Evolutionary conservation across 2,113 vertebrate species (phyloP), one percentile per base, ranked within the genome.

Genomic region (Pandion haliaetus): DNA sequence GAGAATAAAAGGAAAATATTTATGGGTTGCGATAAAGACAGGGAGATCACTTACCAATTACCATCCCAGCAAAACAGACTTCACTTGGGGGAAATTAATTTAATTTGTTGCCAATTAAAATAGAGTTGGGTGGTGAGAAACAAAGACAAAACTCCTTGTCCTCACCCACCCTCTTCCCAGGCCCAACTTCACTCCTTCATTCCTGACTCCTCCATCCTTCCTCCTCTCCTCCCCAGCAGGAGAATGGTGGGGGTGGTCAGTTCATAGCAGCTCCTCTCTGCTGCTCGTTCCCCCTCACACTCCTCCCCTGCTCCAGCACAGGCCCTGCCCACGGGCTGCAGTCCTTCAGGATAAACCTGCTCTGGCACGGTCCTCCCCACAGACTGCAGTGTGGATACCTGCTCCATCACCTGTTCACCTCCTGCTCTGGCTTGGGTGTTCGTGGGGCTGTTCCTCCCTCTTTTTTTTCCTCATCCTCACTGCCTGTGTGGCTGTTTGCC

Each of bases 371-470:
- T 12, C 4, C 34, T 32, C 15, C 31, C 12, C 76, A 25, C 7
- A 1, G 52, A 10, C 9, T 4, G 5, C 36, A 10, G 32, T 1
- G 3, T 7, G 7, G 61, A 14, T 36, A 26, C 26, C 44, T 7
- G 36, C 42, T 72, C 58, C 0, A 0, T 2, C 0, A 1, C 21
- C 50, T 6, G 10, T 6, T 55, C 19, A 4, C 18, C 15, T 47
- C 38, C 31, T 13, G 19, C 31, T 32, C 21, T 2, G 15, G 8
- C 9, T 28, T 1, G 0, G 3, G 2, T 8, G 49, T 6, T 32
- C 2, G 0, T 6, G 34, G 23, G 29, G 25, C 34, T 17, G 52
- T 12, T 42, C 28, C n/a, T 28, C 12, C 2, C 62, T 23, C 36
- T 20, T n/a, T 32, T 40, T 31, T 5, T 7, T 3, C 34, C 52